Evolutionary conservation across 2,113 vertebrate species (phyloP).

Genomic region (Pitta sordida): DNA sequence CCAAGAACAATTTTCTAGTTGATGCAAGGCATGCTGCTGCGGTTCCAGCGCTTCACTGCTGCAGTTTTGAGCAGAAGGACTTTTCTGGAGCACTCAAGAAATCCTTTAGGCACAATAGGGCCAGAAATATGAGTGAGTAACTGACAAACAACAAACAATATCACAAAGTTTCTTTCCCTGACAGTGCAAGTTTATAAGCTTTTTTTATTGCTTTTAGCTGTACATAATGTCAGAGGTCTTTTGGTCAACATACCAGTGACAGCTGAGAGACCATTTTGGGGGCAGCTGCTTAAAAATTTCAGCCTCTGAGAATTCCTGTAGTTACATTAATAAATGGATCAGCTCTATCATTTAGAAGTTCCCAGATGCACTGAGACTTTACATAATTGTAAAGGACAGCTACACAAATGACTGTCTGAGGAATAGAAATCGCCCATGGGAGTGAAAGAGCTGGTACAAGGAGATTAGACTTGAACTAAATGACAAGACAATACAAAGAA

Average conservation of each 20-base stretch:
- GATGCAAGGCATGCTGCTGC: neutral
- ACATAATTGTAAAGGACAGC: neutral
- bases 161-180: neutral
- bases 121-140: neutral
- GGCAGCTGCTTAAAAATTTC: neutral
- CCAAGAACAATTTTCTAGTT: neutral
- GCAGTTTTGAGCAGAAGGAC: neutral
- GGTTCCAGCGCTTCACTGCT: neutral
- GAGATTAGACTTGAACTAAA: neutral
- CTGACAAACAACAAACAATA: neutral
- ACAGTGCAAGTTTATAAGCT: neutral
- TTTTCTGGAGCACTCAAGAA: neutral
- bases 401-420: neutral
- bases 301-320: neutral
- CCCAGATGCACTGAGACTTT: neutral
- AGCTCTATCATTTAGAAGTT: neutral
- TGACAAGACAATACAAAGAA: neutral
- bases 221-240: neutral
- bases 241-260: neutral
- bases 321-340: neutral
- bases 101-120: neutral
- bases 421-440: neutral
- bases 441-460: neutral
- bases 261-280: neutral
- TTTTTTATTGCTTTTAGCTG: neutral